These are phyloP conservation scores for Sebastes melanostomus DNA, from an alignment of 2,797 vertebrate species.

Conservation along the genomic window DNA sequence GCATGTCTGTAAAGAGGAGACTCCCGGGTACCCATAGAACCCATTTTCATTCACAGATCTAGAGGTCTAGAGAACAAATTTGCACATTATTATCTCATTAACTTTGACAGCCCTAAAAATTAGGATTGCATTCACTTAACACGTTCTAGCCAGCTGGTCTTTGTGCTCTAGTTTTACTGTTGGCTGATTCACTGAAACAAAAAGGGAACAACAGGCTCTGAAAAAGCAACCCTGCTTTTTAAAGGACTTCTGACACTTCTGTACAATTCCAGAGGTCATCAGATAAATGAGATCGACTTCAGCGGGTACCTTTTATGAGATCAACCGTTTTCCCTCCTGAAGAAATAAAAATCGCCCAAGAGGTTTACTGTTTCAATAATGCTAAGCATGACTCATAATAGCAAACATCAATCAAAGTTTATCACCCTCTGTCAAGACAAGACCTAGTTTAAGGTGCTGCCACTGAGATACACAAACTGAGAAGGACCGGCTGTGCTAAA, in stretches of 20 bases:
- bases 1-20: too few species aligned
- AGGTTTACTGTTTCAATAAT: conserved; percentile 72
- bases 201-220: not conserved
- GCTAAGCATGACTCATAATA: conserved; percentile 64
- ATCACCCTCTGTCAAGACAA: conserved; percentile 50
- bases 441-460: conserved; percentile 44
- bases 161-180: not conserved
- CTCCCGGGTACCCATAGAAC: too few species aligned
- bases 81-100: too few species aligned
- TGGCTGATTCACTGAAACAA: conserved; percentile 1
- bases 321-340: conserved; percentile 44
- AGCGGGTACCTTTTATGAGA: conserved; percentile 42
- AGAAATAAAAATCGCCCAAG: conserved; percentile 59
- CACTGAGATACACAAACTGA: conserved; percentile 33
- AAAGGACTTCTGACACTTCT: conserved; percentile 30
- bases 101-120: too few species aligned
- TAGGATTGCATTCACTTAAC: accelerated
- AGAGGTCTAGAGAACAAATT: too few species aligned
- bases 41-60: too few species aligned
- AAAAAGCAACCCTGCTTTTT: conserved; percentile 9
- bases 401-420: conserved; percentile 67
- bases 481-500: conserved; percentile 1
- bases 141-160: not conserved
- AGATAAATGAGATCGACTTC: conserved; percentile 60
- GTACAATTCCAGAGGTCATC: conserved; percentile 62